phyloP scores from a whole-genome alignment of 1,140 invertebrate genomes.

The Charaxes varanes region DNA sequence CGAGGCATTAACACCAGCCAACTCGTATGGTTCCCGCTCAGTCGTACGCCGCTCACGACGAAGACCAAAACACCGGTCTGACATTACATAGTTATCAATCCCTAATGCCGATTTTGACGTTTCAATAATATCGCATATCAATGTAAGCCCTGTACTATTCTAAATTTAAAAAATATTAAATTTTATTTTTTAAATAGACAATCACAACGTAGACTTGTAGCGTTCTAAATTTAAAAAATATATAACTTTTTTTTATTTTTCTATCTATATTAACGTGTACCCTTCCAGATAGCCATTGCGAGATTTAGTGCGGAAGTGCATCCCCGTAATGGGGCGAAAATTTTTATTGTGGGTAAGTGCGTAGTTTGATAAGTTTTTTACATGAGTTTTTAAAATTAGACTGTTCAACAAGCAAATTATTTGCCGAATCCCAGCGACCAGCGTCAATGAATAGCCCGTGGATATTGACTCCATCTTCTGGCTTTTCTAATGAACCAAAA shows the following conservation, averaged over 20 bases:
- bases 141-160: background rate
- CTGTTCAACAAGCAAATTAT: background rate
- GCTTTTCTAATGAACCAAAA: slow-evolving; percentile 76
- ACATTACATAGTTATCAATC: slow-evolving; percentile 2
- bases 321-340: slow-evolving; percentile 55
- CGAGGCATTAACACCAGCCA: slow-evolving; percentile 60
- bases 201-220: no score
- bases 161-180: background rate
- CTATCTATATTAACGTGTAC: no score
- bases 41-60: slow-evolving; percentile 45
- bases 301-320: slow-evolving; percentile 8
- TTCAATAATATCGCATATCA: background rate
- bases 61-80: slow-evolving; percentile 31
- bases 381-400: background rate
- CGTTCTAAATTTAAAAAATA: slow-evolving; percentile 1
- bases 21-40: slow-evolving; percentile 46
- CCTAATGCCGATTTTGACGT: background rate
- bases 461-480: slow-evolving; percentile 84
- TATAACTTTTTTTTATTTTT: slow-evolving; percentile 8
- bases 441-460: slow-evolving; percentile 93
- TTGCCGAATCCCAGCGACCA: slow-evolving; percentile 83
- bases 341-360: slow-evolving; percentile 43
- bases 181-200: no score
- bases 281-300: slow-evolving; percentile 20
- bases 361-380: slow-evolving; percentile 6